Conservation (phyloP, 2,888 invertebrate species). For the Ichneumon xanthorius region DNA sequence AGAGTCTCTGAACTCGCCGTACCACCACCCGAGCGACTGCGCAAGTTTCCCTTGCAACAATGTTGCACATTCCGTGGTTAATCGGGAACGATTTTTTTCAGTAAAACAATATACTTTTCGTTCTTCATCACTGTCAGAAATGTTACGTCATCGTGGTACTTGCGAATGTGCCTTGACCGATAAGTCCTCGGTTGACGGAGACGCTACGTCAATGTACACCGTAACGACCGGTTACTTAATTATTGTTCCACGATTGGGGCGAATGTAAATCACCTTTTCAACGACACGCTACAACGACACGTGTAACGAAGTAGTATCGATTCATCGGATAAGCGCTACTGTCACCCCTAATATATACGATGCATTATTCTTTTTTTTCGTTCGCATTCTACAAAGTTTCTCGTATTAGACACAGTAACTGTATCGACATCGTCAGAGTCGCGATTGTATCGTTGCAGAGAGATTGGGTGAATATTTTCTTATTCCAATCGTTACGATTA, state of each 20-base stretch:
- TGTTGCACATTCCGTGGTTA: background rate
- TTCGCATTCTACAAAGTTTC: background rate
- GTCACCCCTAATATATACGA: too few species aligned
- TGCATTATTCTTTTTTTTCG: background rate
- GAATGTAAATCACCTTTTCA: background rate
- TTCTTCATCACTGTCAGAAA: background rate
- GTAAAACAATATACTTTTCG: background rate
- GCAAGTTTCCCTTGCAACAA: background rate
- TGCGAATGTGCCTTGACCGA: background rate
- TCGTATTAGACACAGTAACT: background rate
- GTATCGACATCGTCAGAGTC: background rate
- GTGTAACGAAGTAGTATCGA: background rate
- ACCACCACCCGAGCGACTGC: background rate
- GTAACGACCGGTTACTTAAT: conserved; percentile 7
- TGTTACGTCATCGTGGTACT: conserved; percentile 7
- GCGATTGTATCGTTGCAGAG: background rate
- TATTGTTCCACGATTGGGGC: conserved; percentile 15
- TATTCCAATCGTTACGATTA: background rate
- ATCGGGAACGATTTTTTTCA: background rate
- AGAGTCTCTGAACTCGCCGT: conserved; percentile 57
- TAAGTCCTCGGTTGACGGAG: background rate
- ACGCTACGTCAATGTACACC: background rate
- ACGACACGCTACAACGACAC: background rate
- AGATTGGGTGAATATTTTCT: background rate
- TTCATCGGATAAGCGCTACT: background rate